These are phyloP conservation scores for Epinotia nisella DNA, from an alignment of 2,888 invertebrate genomes.

Conservation along the genomic window DNA sequence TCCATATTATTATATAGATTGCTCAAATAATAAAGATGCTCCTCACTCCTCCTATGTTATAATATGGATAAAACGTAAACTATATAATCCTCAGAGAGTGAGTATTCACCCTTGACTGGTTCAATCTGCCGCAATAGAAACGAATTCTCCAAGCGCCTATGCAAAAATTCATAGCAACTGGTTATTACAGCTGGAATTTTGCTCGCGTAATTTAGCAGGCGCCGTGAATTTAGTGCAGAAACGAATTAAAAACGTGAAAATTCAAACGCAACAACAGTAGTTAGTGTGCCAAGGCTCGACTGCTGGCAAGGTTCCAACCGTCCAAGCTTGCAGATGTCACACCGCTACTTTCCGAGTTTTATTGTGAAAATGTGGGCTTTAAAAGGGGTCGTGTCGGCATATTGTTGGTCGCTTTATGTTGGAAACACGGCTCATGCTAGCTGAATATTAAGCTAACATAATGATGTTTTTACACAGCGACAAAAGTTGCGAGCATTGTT, in stretches of 20 bases:
- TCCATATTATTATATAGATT: too few species aligned
- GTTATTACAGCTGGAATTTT: slow-evolving; percentile 8
- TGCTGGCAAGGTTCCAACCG: slow-evolving; percentile 23
- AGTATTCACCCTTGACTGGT: background rate
- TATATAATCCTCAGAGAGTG: background rate
- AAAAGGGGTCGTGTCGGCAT: slow-evolving; percentile 5
- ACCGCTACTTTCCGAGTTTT: slow-evolving; percentile 29
- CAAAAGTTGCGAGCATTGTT: slow-evolving; percentile 1
- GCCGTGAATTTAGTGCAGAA: slow-evolving; percentile 9
- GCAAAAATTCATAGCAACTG: slow-evolving; percentile 4
- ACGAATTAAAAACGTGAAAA: slow-evolving; percentile 10
- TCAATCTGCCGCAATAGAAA: background rate
- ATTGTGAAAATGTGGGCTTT: slow-evolving; percentile 26
- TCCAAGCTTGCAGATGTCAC: slow-evolving; percentile 31
- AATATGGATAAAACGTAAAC: too few species aligned
- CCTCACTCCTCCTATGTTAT: too few species aligned
- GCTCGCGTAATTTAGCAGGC: slow-evolving; percentile 37
- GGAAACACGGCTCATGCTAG: background rate
- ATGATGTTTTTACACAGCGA: slow-evolving; percentile 16
- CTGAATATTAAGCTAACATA: slow-evolving; percentile 10
- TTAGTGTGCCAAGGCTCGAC: slow-evolving; percentile 39
- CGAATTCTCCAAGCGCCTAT: background rate
- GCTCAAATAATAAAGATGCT: too few species aligned
- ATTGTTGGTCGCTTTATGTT: slow-evolving; percentile 7
- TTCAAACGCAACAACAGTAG: slow-evolving; percentile 14